Evolutionary conservation across 2,797 vertebrate genomes (phyloP).

Genomic region (Alfaro cultratus): DNA sequence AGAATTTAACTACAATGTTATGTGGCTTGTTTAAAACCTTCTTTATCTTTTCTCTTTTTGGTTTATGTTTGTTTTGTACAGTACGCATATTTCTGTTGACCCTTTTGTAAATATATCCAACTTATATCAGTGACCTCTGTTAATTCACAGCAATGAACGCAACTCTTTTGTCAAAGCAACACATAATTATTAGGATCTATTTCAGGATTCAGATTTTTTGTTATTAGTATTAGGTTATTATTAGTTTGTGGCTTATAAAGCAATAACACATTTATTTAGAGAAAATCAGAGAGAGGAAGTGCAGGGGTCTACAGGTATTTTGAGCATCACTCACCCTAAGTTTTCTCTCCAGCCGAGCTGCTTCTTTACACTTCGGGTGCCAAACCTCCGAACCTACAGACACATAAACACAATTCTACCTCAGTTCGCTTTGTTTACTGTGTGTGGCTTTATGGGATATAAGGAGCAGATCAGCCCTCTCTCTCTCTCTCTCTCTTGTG

Average conservation of each 20-base stretch:
- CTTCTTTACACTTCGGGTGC: conserved; percentile 97
- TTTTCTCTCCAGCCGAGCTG: conserved; percentile 91
- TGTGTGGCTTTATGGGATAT: conserved; percentile 50
- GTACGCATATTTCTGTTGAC: not conserved
- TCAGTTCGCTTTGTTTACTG: conserved; percentile 37
- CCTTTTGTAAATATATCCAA: not conserved
- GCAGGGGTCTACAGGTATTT: conserved; percentile 35
- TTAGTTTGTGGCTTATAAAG: conserved; percentile 9
- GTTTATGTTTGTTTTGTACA: not conserved
- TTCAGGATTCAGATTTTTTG: not conserved
- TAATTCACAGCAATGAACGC: not conserved
- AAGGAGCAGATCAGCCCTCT: conserved; percentile 42
- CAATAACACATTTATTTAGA: conserved; percentile 6
- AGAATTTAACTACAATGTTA: not conserved
- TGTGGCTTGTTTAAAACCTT: not conserved
- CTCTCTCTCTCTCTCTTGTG: conserved; percentile 13
- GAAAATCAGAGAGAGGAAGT: conserved; percentile 11
- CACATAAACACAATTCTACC: conserved; percentile 27
- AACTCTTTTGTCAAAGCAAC: not conserved
- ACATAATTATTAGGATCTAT: not conserved
- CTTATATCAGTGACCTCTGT: not conserved
- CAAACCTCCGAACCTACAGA: conserved; percentile 92
- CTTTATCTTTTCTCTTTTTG: not conserved
- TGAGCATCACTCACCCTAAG: conserved; percentile 86
- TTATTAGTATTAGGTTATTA: not conserved